A percentile compares a stretch with the other conserved stretches of the same genome.
Conservation (phyloP, 2,113 vertebrate species). For the Rhipidura dahli region DNA sequence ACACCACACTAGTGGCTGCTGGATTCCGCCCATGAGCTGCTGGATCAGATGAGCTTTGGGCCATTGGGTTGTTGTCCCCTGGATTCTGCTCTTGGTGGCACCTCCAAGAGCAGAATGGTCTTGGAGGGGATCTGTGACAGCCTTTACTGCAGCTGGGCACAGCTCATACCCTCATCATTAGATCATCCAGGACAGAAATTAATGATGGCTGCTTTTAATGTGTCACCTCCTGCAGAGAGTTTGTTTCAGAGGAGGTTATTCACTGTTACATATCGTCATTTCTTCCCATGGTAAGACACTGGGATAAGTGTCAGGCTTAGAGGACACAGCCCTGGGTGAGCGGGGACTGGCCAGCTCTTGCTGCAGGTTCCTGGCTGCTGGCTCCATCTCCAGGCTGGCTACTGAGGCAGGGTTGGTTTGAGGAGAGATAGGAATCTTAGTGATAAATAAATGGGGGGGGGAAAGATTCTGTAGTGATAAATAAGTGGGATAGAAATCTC, state of each 20-base stretch:
- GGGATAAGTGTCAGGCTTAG: not conserved
- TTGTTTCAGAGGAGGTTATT: not conserved
- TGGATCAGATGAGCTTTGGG: rapidly evolving
- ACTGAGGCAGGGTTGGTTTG: not conserved
- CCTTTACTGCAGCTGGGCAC: not conserved
- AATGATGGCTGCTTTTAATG: not conserved
- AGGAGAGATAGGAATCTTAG: not conserved
- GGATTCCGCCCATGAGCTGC: not conserved
- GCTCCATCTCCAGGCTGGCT: not conserved
- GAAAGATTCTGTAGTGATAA: not conserved
- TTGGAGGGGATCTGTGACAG: not conserved
- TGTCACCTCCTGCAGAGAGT: rapidly evolving
- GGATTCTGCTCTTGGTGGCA: not conserved
- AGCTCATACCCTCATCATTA: not conserved
- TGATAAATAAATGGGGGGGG: not conserved
- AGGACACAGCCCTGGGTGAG: rapidly evolving
- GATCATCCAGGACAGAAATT: not conserved
- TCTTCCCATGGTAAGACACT: not conserved
- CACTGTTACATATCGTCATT: not conserved
- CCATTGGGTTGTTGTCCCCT: not conserved
- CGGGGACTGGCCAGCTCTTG: not conserved
- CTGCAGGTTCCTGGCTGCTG: not conserved
- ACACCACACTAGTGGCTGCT: rapidly evolving
- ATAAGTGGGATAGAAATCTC: not conserved
- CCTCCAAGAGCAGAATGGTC: not conserved